These are phyloP conservation scores for Oryzias curvinotus DNA, from an alignment of 2,113 vertebrate species.

Conservation along the genomic window DNA sequence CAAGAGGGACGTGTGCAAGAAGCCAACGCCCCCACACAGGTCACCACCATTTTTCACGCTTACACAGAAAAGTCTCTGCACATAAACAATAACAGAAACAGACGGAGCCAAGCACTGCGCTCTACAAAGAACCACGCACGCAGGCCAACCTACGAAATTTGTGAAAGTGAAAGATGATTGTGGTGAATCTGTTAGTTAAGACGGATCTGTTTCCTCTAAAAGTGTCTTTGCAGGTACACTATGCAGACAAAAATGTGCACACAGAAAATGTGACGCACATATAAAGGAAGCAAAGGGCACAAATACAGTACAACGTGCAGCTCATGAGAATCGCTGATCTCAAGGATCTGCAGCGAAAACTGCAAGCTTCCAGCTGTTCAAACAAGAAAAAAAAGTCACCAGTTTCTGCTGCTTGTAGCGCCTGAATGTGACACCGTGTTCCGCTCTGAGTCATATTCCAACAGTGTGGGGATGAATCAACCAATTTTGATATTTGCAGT, in stretches of 20 bases:
- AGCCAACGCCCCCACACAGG: no score
- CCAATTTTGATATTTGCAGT: conserved; percentile 25
- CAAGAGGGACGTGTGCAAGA: background rate
- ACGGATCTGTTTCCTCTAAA: conserved; percentile 37
- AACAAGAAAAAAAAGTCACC: background rate
- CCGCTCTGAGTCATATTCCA: conserved; percentile 8
- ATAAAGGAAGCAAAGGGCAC: conserved; percentile 9
- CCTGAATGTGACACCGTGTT: background rate
- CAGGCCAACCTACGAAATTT: conserved; percentile 6
- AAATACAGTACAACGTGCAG: background rate
- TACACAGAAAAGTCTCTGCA: background rate
- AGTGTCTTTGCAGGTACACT: background rate
- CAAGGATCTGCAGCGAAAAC: background rate
- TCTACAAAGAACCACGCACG: background rate
- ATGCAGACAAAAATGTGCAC: conserved; percentile 1
- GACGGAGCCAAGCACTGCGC: background rate
- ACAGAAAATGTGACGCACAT: background rate
- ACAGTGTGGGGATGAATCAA: conserved; percentile 7
- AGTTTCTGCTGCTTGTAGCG: background rate
- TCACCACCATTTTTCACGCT: background rate
- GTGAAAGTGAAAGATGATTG: conserved; percentile 61
- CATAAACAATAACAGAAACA: conserved; percentile 44
- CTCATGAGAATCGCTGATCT: conserved; percentile 12
- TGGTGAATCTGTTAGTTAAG: conserved; percentile 34
- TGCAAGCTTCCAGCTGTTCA: background rate